Evolutionary conservation across 2,888 invertebrate species (phyloP), one percentile per base, ranked within the genome.

Genomic region (Encarsia formosa): DNA sequence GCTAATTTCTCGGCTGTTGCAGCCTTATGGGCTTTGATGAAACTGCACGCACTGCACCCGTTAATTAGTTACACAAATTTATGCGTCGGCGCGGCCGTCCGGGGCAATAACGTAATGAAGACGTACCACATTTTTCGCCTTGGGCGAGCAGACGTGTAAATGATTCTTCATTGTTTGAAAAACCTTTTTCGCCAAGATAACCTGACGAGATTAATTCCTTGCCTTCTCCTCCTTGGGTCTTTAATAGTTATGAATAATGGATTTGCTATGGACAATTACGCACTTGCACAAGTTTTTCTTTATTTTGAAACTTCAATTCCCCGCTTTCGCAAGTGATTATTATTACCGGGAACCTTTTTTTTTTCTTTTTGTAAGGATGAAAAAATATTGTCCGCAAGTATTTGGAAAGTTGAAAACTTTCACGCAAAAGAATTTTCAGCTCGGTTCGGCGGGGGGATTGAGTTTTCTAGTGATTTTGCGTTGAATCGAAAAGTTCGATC

Each of bases 11-110:
- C 39, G 43, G 47, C 37, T 31, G 53, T 29, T 40, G 32, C 39
- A n/a, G n/a, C n/a, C n/a, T 34, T 26, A 46, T 34, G 40, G 40
- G 13, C 29, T 52, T 55, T 51, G 41, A n/a, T 41, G 48, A 48
- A 55, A 54, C 31, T 37, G 22, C 32, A 40, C 44, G 22, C 40
- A 35, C 42, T 37, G 51, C 43, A 40, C 44, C 35, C 38, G 32
- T 41, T 55, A 55, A 55, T 55, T 55, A 51, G 24, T 49, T 38
- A 51, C 29, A 44, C 55, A 55, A 51, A 55, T 51, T 49, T 51
- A 55, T 55, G 45, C 51, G 31, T 15, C 32, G 29, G 34, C 26
- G 34, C 34, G 31, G 31, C 3, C 15, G 34, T 15, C 15, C 15
- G 24, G 47, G 34, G 50, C 44, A 51, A 54, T 48, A 48, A 48